Base-by-base conservation (phyloP, 2,888 invertebrate species). In the Noctua comes region DNA sequence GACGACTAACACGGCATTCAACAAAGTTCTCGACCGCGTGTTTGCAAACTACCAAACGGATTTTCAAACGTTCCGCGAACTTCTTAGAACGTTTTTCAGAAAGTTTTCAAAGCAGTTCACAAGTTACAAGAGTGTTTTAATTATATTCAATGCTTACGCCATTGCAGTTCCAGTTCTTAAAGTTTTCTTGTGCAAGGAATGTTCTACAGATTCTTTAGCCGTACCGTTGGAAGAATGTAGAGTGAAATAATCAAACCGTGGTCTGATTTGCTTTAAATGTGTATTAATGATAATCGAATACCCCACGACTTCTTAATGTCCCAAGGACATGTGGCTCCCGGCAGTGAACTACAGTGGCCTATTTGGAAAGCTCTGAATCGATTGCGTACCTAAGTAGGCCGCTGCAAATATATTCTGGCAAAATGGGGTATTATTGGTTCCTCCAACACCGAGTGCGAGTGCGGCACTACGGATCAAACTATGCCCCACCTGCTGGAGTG, bases 51-150 rank as follows among this genome's bases (percentile, higher is more conserved):
- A 75, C 77, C 27, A 77, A 71, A 27, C n/a, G 36, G 78, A 73
- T 86, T 84, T 86, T 83, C 86, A 84, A 86, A 84, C 75, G 83
- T 64, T 59, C 71, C 72, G 31, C 83, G n/a, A 66, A 72, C 62
- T 73, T 66, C 84, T 78, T 62, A 43, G 73, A 82, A 77, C 51
- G 69, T 84, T 86, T 86, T 86, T 73, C 54, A 68, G 27, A 51
- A 75, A 84, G 62, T 86, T 86, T 62, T 31, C 43, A 65, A 71
- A 84, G 68, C 73, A 65, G 24, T 85, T 85, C 62, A 51, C 62
- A 71, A 82, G 36, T 76, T 64, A 71, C 57, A 72, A 72, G 85
- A 71, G 77, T 72, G 74, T 77, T 84, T 84, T 86, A 84, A 84
- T 84, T 86, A 82, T 75, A 84, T 82, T 77, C 71, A 77, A 74